A percentile compares a stretch with the other conserved stretches of the same genome.
Evolutionary conservation across 2,113 vertebrate species (phyloP).

Genomic region (Silurus asotus): DNA sequence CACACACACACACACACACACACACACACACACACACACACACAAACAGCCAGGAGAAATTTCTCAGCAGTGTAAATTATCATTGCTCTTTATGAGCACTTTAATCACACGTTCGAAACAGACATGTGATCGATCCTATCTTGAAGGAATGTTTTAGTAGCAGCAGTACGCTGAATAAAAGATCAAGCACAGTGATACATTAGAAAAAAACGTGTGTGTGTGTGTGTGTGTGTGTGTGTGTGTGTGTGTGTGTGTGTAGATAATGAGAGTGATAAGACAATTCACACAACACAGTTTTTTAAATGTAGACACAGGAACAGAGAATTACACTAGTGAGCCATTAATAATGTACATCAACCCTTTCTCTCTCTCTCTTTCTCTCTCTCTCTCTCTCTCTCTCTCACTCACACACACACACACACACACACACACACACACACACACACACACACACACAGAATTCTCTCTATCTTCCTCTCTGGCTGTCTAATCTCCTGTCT

Average conservation of each 20-base stretch:
- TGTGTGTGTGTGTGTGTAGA: too few relatives aligned
- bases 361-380: too few relatives aligned
- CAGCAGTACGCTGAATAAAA: not conserved
- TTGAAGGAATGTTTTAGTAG: not conserved
- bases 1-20: conserved; percentile 21
- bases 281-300: not conserved
- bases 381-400: not conserved
- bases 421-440: too few relatives aligned
- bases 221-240: too few relatives aligned
- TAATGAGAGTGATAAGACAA: not conserved
- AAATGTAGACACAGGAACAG: not conserved
- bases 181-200: not conserved
- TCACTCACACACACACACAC: too few relatives aligned
- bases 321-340: not conserved
- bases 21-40: conserved; percentile 16
- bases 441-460: too few relatives aligned
- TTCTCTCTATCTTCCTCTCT: not conserved
- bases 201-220: not conserved
- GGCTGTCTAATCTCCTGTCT: not conserved
- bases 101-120: conserved; percentile 16
- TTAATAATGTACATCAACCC: not conserved
- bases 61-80: conserved; percentile 30
- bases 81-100: conserved; percentile 8
- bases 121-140: not conserved
- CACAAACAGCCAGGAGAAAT: conserved; percentile 12